Base-by-base conservation (phyloP, 2,888 invertebrate species). In the Itoplectis maculator region DNA sequence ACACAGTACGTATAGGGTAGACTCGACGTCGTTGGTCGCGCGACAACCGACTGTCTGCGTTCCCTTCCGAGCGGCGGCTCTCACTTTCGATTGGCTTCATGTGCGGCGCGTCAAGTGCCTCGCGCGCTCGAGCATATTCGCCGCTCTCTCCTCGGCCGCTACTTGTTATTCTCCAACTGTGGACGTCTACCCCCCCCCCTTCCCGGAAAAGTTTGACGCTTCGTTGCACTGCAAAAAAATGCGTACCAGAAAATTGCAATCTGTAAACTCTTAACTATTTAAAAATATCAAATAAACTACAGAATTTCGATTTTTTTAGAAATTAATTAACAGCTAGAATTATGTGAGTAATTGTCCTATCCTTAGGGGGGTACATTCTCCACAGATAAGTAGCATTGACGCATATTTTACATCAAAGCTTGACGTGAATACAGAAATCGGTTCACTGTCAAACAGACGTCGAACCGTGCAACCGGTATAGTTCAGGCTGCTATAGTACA, bases 81-180 rank as follows among this genome's bases (percentile, higher is more conserved):
- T 80, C 79, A 69, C 74, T 75, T 63, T 80, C 69, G 75, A 56
- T 63, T 40, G 35, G 56, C 35, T 66, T 65, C 56, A 65, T 15
- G 70, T 59, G 18, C 47, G 13, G 76, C 70, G 56, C 29, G 70
- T 56, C 49, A 81, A 76, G 56, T 42, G 70, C 56, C 49, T 70
- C 49, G n/a, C 49, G n/a, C 8, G 0, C 9, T 9, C n/a, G 23
- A 51, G 6, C 23, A 51, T 29, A 29, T 63, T 73, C 15, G 13
- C 51, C 37, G 1, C 61, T 51, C 63, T 65, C 51, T 65, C 63
- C 29, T 29, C 29, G 29, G 5, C 29, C 49, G n/a, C 20, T 37
- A 45, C 13, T 45, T 0, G 13, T 47, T 47, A 9, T 23, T 63
- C 8, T 20, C 37, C 2, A 18, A 37, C 37, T 37, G 18, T 51